Evolutionary conservation across 2,888 invertebrate species (phyloP).

Genomic region (Agonopterix subpropinquella): DNA sequence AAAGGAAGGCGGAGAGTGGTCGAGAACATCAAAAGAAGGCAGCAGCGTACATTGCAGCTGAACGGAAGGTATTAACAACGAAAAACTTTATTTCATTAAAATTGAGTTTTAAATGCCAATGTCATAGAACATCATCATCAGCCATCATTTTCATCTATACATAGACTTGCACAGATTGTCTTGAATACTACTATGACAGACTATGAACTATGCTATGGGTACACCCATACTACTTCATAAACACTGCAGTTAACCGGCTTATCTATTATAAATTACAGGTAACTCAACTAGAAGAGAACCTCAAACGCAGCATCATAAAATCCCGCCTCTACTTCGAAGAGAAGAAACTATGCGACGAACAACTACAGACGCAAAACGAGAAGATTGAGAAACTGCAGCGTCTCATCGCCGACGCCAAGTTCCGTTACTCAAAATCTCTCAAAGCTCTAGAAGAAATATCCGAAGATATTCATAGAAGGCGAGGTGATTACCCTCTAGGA

Average conservation of each 20-base stretch:
- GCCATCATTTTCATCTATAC: too few relatives aligned
- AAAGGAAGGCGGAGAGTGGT: constrained; percentile 91
- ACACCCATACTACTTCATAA: too few relatives aligned
- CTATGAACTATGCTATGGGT: too few relatives aligned
- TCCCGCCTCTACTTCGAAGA: constrained; percentile 94
- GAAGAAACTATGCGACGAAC: constrained; percentile 89
- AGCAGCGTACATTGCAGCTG: constrained; percentile 86
- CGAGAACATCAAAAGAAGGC: constrained; percentile 90
- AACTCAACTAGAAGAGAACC: constrained; percentile 87
- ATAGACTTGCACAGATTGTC: too few relatives aligned
- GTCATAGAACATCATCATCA: too few relatives aligned
- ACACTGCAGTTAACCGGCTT: too few relatives aligned
- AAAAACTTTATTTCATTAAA: too few relatives aligned
- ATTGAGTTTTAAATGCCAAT: too few relatives aligned
- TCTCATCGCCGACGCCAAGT: constrained; percentile 86
- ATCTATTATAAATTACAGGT: constrained; percentile 64
- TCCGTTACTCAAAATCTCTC: constrained; percentile 87
- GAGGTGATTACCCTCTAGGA: constrained; percentile 70
- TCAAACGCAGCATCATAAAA: constrained; percentile 88
- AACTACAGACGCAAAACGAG: constrained; percentile 88
- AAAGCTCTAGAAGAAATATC: constrained; percentile 92
- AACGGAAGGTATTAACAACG: constrained; percentile 77
- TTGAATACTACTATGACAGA: too few relatives aligned
- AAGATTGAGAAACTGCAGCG: constrained; percentile 88
- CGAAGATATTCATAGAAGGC: constrained; percentile 89